Evolutionary conservation across 92 coral and sea anemone species (phyloP).

Genomic region (Epizoanthus fatuus): DNA sequence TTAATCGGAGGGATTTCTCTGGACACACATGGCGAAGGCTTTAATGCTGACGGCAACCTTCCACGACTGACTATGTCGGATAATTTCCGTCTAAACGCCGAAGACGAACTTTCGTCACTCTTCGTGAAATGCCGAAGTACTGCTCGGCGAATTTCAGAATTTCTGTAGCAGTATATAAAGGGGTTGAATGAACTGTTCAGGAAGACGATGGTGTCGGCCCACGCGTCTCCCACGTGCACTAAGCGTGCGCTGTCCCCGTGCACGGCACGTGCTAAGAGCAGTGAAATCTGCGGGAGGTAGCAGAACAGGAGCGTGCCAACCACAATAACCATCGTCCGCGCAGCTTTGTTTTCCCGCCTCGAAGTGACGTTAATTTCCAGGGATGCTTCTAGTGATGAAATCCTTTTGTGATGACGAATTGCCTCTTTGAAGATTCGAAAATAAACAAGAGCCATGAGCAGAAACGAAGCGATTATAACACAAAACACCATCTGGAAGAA

Average conservation of each 20-base stretch:
- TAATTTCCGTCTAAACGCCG: background rate
- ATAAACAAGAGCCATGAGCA: slow-evolving; percentile 34
- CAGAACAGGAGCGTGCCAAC: slow-evolving; percentile 35
- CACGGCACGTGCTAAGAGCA: slow-evolving; percentile 38
- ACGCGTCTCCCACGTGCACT: slow-evolving; percentile 41
- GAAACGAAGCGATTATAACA: slow-evolving; percentile 14
- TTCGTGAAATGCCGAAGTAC: background rate
- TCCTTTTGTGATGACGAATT: slow-evolving; percentile 21
- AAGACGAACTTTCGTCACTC: background rate
- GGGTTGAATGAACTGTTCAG: slow-evolving; percentile 60
- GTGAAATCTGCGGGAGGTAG: slow-evolving; percentile 50
- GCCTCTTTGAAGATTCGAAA: slow-evolving; percentile 29
- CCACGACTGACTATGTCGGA: no score
- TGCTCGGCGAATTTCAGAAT: slow-evolving; percentile 38
- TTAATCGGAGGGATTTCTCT: no score
- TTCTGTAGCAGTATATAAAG: slow-evolving; percentile 57
- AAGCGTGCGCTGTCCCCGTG: slow-evolving; percentile 41
- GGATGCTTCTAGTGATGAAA: background rate
- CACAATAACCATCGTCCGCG: slow-evolving; percentile 40
- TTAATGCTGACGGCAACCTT: no score
- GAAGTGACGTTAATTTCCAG: background rate
- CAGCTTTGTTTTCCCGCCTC: slow-evolving; percentile 34
- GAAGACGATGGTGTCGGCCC: slow-evolving; percentile 61
- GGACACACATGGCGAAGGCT: no score
- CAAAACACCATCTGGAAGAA: slow-evolving; percentile 38